Evolutionary conservation across 2,888 invertebrate species (phyloP).

Genomic region (Lamellibrachia columna): DNA sequence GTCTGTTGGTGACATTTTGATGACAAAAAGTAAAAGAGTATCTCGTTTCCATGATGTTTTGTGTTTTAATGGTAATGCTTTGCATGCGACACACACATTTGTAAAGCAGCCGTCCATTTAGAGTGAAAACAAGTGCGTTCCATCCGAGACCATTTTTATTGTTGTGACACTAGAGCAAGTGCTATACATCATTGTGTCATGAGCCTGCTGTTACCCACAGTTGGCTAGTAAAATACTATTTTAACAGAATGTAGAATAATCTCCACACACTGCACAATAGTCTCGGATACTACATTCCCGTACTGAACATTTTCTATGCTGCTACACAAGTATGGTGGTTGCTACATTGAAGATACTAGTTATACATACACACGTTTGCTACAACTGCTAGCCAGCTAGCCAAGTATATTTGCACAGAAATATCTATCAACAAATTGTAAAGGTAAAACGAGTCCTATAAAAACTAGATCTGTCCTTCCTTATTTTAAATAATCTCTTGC

Average conservation of each 20-base stretch:
- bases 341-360: background rate
- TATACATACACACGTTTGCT: background rate
- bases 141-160: slow-evolving; percentile 7
- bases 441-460: background rate
- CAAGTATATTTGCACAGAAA: background rate
- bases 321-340: background rate
- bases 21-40: slow-evolving; percentile 4
- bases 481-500: background rate
- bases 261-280: background rate
- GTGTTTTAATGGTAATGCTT: background rate
- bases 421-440: background rate
- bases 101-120: background rate
- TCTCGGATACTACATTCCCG: background rate
- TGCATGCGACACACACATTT: no score
- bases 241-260: background rate
- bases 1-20: background rate
- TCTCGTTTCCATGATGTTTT: background rate
- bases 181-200: background rate
- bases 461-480: background rate
- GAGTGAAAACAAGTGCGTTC: background rate
- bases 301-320: background rate
- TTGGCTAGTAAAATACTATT: background rate
- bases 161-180: background rate
- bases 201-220: background rate
- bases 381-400: slow-evolving; percentile 9